These are phyloP conservation scores for Pogonus chalceus DNA, from an alignment of 1,140 invertebrate species.

Conservation along the genomic window DNA sequence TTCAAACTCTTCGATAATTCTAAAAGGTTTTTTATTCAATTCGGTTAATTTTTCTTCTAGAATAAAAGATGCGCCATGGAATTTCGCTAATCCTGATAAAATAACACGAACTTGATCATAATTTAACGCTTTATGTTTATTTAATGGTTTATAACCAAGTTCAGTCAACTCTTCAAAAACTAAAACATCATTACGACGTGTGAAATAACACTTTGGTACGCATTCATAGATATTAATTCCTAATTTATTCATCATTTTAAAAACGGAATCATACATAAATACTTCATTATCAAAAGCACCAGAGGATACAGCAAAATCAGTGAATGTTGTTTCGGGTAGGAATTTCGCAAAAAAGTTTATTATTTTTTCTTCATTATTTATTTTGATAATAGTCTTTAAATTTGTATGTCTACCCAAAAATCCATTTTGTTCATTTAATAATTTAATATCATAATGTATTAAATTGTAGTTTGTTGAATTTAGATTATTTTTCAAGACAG, in stretches of 20 bases:
- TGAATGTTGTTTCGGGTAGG: slow-evolving; percentile 8
- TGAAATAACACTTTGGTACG: slow-evolving; percentile 17
- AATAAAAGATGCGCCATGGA: slow-evolving; percentile 16
- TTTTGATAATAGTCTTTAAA: neutral
- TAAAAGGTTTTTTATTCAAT: slow-evolving; percentile 5
- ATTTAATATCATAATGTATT: slow-evolving; percentile 1
- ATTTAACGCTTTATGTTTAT: slow-evolving; percentile 10
- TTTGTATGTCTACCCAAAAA: slow-evolving; percentile 11
- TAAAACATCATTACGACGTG: slow-evolving; percentile 12
- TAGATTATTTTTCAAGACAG: slow-evolving; percentile 11
- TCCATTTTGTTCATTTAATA: neutral
- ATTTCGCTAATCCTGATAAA: slow-evolving; percentile 17
- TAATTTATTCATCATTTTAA: slow-evolving; percentile 5
- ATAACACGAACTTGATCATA: slow-evolving; percentile 11
- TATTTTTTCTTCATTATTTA: neutral
- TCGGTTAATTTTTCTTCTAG: slow-evolving; percentile 16
- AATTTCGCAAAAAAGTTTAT: slow-evolving; percentile 15
- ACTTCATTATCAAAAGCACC: slow-evolving; percentile 15
- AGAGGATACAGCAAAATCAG: slow-evolving; percentile 9
- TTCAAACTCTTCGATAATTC: slow-evolving; percentile 12
- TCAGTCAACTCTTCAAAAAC: slow-evolving; percentile 15
- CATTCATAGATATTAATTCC: slow-evolving; percentile 11
- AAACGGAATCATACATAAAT: slow-evolving; percentile 11
- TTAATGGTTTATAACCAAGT: neutral
- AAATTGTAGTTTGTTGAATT: slow-evolving; percentile 10